Percentiles rank a stretch among this genome's conserved stretches.
phyloP scores from a whole-genome alignment of 2,113 vertebrate species.

The Gadus chalcogrammus region DNA sequence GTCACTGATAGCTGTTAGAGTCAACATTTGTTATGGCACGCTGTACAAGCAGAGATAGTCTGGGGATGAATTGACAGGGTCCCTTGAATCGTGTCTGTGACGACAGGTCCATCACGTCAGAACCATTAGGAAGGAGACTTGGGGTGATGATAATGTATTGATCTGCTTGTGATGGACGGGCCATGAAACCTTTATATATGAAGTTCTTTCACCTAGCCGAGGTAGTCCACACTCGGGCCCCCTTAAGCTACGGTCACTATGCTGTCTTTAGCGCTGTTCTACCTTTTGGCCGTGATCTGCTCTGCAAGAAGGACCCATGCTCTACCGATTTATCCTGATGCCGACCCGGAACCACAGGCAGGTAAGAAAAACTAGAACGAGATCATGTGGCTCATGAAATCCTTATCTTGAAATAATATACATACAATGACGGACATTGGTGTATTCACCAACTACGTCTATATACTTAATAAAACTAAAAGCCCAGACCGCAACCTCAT shows the following conservation, averaged over 20 bases:
- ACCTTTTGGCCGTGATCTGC: slow-evolving; percentile 64
- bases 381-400: too few relatives aligned
- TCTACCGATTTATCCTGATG: slow-evolving; percentile 67
- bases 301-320: slow-evolving; percentile 54
- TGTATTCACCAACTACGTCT: too few relatives aligned
- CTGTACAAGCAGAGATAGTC: slow-evolving; percentile 76
- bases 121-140: slow-evolving; percentile 66
- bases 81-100: slow-evolving; percentile 62
- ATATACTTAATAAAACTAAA: too few relatives aligned
- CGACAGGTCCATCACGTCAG: slow-evolving; percentile 60
- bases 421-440: too few relatives aligned
- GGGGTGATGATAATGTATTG: slow-evolving; percentile 70
- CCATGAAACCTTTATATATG: slow-evolving; percentile 65
- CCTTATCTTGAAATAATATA: too few relatives aligned
- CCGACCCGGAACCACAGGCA: slow-evolving; percentile 56
- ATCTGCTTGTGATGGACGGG: slow-evolving; percentile 67
- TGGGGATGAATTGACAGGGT: slow-evolving; percentile 59
- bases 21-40: slow-evolving; percentile 73
- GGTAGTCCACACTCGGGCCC: slow-evolving; percentile 32
- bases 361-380: slow-evolving; percentile 48
- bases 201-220: slow-evolving; percentile 29
- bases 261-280: slow-evolving; percentile 57
- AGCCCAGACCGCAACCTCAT: too few relatives aligned
- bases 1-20: slow-evolving; percentile 57
- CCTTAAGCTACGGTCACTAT: slow-evolving; percentile 54